Evolutionary conservation across 1,140 invertebrate genomes (phyloP).

Genomic region (Microplitis demolitor): DNA sequence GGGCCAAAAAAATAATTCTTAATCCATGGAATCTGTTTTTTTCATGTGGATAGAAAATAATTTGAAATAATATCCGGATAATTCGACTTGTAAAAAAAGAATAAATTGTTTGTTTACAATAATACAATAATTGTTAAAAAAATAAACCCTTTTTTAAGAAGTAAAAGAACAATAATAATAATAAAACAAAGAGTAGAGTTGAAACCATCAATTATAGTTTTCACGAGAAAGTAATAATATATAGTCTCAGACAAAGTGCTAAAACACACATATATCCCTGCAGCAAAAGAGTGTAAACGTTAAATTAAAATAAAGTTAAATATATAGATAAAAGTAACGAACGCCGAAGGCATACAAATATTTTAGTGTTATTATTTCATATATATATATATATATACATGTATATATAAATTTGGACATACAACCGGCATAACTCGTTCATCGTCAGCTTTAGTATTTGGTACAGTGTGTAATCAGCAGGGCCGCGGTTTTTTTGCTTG

Average conservation of each 20-base stretch:
- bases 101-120: too few species aligned
- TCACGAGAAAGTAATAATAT: background rate
- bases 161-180: background rate
- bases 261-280: background rate
- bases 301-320: constrained; percentile 18
- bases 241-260: background rate
- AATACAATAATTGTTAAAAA: too few species aligned
- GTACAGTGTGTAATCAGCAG: constrained; percentile 5
- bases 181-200: background rate
- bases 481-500: background rate
- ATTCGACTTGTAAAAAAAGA: too few species aligned
- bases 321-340: background rate
- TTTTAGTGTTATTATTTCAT: background rate
- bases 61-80: too few species aligned
- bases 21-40: too few species aligned
- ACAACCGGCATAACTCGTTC: background rate
- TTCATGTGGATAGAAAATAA: too few species aligned
- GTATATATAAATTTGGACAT: background rate
- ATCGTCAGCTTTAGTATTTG: background rate
- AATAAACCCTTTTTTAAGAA: background rate
- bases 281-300: background rate
- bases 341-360: background rate
- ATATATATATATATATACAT: too few species aligned
- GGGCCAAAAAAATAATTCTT: too few species aligned
- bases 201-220: constrained; percentile 5